These are phyloP conservation scores for Podarcis muralis DNA, from an alignment of 2,113 vertebrate species.

Conservation along the genomic window DNA sequence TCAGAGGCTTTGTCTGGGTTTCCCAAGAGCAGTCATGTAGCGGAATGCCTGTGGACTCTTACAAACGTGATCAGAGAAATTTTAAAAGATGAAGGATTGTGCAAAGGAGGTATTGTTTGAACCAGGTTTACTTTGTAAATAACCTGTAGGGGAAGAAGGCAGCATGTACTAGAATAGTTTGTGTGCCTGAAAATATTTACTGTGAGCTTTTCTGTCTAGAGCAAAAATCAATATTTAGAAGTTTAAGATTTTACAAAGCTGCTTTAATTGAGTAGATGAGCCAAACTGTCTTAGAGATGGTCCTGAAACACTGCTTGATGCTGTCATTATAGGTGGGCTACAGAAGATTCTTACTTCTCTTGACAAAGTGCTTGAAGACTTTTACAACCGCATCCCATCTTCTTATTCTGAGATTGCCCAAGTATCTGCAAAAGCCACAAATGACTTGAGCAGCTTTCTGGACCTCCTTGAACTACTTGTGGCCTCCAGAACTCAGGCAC, in stretches of 20 bases:
- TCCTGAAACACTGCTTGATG: not conserved
- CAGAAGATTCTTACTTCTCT: slow-evolving; percentile 76
- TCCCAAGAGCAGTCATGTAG: slow-evolving; percentile 13
- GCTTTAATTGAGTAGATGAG: not conserved
- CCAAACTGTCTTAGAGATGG: not conserved
- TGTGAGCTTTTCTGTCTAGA: not conserved
- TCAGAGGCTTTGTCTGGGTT: slow-evolving; percentile 67
- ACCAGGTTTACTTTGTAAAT: accelerated
- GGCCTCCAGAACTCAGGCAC: slow-evolving; percentile 69
- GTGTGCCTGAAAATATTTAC: not conserved
- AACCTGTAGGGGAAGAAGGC: slow-evolving; percentile 29
- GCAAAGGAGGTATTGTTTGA: slow-evolving; percentile 65
- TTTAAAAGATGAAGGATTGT: slow-evolving; percentile 66
- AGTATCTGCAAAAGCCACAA: slow-evolving; percentile 42
- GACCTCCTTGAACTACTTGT: slow-evolving; percentile 85
- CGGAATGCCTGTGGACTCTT: slow-evolving; percentile 79
- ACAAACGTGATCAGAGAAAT: slow-evolving; percentile 74
- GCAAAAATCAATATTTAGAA: not conserved
- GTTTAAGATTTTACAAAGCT: slow-evolving; percentile 1
- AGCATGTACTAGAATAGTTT: not conserved
- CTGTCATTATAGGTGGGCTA: slow-evolving; percentile 74
- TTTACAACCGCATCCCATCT: slow-evolving; percentile 74
- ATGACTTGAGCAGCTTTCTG: slow-evolving; percentile 73
- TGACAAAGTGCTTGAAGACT: slow-evolving; percentile 72
- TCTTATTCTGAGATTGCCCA: slow-evolving; percentile 41